Evolutionary conservation across 2,797 vertebrate genomes (phyloP).

Genomic region (Octomys mimax): DNA sequence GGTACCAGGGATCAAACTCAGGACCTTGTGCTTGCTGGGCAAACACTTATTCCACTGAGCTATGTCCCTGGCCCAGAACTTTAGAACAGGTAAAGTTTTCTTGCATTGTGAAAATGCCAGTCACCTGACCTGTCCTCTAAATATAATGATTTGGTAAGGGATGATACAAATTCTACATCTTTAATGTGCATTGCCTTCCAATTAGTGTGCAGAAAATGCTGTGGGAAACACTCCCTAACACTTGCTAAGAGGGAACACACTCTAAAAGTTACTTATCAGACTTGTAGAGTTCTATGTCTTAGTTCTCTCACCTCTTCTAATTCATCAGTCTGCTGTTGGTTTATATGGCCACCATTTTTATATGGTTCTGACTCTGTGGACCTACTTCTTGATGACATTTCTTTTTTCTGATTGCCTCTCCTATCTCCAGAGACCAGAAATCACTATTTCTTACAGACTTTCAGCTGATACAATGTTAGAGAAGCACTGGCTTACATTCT

Average conservation of each 20-base stretch:
- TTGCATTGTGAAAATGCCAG: background rate
- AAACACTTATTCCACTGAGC: no score
- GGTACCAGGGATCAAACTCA: no score
- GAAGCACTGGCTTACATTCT: background rate
- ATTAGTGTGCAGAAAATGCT: background rate
- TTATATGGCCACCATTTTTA: background rate
- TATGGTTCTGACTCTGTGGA: conserved; percentile 19
- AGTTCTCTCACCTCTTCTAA: background rate
- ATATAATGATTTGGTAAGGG: background rate
- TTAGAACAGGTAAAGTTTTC: background rate
- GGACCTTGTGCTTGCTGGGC: no score
- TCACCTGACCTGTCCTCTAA: background rate
- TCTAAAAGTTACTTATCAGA: background rate
- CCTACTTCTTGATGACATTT: background rate
- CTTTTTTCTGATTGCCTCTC: background rate
- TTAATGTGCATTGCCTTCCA: background rate
- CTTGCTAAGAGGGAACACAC: background rate
- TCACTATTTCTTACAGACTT: background rate
- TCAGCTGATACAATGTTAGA: background rate
- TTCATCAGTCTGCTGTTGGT: background rate
- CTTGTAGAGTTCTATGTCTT: background rate
- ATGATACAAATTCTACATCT: background rate
- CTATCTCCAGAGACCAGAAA: background rate
- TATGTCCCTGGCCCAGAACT: background rate
- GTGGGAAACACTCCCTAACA: background rate